Base-by-base conservation (phyloP, 2,888 invertebrate species). In the Amphipoea lucens region DNA sequence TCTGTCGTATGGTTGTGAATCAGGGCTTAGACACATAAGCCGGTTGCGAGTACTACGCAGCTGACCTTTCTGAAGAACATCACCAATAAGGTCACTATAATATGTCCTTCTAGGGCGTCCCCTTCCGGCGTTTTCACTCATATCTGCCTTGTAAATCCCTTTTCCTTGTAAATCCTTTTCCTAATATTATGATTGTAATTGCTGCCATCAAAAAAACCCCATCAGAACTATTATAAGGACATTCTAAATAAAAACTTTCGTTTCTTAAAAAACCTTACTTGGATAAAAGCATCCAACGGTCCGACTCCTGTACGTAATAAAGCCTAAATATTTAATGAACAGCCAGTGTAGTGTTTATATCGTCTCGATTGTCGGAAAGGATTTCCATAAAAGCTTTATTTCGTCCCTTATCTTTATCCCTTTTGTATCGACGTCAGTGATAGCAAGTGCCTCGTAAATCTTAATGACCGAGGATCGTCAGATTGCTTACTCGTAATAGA, bases 401-500 rank as follows among this genome's bases (percentile, higher is more conserved):
- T 85, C 81, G 77, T 87, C 86, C 81, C 85, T 89, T 90, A 90
- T 91, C 91, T 90, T 88, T 88, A 89, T 90, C 88, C 86, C 81
- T 87, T 90, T 90, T 90, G 88, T 81, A 84, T 90, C 84, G 84
- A 85, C 90, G 90, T 90, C 92, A 93, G 92, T 92, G 92, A 91
- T 92, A 91, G 88, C 86, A 90, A 94, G 91, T 90, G 88, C 86
- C 89, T 93, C 94, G 91, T 95, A 94, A 94, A 94, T 94, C 92
- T 91, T 93, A 93, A 93, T 93, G 91, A 89, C 82, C 82, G 75
- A 88, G 78, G 84, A 88, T 89, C 88, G 88, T 89, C 85, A 87
- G 87, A 87, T 85, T 86, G 79, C 89, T 87, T 90, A 88, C 83
- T 87, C 78, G 77, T 78, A 82, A 87, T 84, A 88, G 84, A 83